Evolutionary conservation across 2,113 vertebrate genomes (phyloP).

Genomic region (Tetraodon nigroviridis): DNA sequence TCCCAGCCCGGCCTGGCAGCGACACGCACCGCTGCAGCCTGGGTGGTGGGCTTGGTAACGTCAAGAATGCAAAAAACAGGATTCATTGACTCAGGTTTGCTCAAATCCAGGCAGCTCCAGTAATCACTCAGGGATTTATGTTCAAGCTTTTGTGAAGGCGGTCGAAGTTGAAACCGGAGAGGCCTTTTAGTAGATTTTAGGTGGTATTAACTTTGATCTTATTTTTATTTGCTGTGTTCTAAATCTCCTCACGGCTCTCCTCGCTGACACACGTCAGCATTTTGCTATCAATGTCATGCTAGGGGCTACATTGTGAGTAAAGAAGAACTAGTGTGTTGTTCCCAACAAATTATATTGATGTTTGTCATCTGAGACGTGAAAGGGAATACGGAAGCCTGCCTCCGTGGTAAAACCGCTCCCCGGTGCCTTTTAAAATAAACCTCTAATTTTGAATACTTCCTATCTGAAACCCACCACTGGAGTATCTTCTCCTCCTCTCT

Average conservation of each 20-base stretch:
- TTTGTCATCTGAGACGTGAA: not conserved
- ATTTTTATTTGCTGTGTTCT: not conserved
- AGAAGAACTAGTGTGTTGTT: too few relatives aligned
- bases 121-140: slow-evolving; percentile 12
- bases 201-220: not conserved
- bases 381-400: not conserved
- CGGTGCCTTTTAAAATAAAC: not conserved
- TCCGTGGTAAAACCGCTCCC: not conserved
- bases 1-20: slow-evolving; percentile 5
- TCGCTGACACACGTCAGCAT: not conserved
- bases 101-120: slow-evolving; percentile 4
- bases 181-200: slow-evolving; percentile 2
- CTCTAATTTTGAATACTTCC: not conserved
- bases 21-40: not conserved
- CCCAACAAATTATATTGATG: not conserved
- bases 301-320: too few relatives aligned
- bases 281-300: not conserved
- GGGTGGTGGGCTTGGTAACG: slow-evolving; percentile 1
- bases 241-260: not conserved
- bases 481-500: not conserved
- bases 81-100: slow-evolving; percentile 1
- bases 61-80: slow-evolving; percentile 12
- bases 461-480: not conserved
- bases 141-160: not conserved
- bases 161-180: not conserved